Evolutionary conservation across 2,113 vertebrate genomes (phyloP).

Genomic region (Coracopsis vasa): DNA sequence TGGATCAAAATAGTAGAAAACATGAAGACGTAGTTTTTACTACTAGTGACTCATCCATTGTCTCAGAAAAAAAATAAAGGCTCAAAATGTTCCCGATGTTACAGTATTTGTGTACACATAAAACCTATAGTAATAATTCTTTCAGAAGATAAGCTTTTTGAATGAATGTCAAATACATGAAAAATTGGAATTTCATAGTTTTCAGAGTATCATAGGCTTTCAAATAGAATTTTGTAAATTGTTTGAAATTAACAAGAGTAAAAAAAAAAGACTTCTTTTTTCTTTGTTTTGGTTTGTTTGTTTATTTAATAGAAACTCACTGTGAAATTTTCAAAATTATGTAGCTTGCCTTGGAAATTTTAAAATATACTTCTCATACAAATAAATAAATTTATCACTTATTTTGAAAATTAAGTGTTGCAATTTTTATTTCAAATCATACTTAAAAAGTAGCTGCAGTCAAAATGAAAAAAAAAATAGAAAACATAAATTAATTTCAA

Average conservation of each 20-base stretch:
- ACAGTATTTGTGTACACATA: background rate
- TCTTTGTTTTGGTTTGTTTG: background rate
- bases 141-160: background rate
- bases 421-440: background rate
- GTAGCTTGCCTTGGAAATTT: background rate
- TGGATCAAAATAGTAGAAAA: background rate
- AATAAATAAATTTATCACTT: background rate
- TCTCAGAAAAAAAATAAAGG: background rate
- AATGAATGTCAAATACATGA: background rate
- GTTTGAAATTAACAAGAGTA: background rate
- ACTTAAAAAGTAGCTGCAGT: rapidly evolving
- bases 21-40: background rate
- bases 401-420: background rate
- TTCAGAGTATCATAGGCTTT: background rate
- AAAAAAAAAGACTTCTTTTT: background rate
- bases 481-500: background rate
- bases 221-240: background rate
- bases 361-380: background rate
- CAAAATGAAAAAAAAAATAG: background rate
- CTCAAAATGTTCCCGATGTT: background rate
- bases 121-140: background rate
- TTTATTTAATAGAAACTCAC: background rate
- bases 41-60: rapidly evolving
- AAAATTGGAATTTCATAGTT: background rate
- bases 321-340: background rate